phyloP scores from a whole-genome alignment of 1,140 invertebrate species.

The Meloidogyne chitwoodi region DNA sequence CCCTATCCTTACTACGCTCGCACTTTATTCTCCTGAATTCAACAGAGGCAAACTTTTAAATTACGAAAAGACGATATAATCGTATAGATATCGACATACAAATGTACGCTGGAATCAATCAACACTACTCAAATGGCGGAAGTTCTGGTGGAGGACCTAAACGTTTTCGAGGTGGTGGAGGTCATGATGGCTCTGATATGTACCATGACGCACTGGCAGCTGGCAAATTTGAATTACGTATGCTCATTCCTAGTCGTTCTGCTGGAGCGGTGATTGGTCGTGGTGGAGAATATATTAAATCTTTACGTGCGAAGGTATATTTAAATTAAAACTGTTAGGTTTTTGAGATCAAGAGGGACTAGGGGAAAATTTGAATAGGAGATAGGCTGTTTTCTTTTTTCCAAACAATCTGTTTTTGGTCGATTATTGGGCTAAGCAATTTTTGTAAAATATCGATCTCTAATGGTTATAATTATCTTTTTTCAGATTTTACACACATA shows the following conservation, averaged over 20 bases:
- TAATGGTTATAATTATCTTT: neutral
- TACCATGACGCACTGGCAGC: conserved; percentile 39
- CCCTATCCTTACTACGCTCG: neutral
- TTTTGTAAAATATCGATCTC: too few relatives aligned
- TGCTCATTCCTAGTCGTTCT: conserved; percentile 51
- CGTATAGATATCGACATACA: neutral
- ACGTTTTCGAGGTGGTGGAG: conserved; percentile 17
- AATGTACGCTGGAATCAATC: neutral
- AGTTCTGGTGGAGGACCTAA: conserved; percentile 4
- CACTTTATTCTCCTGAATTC: neutral
- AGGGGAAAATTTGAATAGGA: too few relatives aligned
- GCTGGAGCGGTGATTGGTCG: conserved; percentile 96
- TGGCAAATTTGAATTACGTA: conserved; percentile 56
- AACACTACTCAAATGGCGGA: neutral
- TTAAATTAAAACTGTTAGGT: neutral
- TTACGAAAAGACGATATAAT: conserved; percentile 16
- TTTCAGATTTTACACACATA: neutral
- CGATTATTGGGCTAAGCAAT: too few relatives aligned
- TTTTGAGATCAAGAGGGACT: too few relatives aligned
- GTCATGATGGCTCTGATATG: conserved; percentile 8
- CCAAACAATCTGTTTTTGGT: conserved; percentile 13
- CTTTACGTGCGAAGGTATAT: conserved; percentile 52
- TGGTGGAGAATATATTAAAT: conserved; percentile 87
- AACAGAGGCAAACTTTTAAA: neutral
- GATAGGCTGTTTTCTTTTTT: too few relatives aligned